Evolutionary conservation across 2,113 vertebrate species (phyloP).

Genomic region (Antigone vipio): DNA sequence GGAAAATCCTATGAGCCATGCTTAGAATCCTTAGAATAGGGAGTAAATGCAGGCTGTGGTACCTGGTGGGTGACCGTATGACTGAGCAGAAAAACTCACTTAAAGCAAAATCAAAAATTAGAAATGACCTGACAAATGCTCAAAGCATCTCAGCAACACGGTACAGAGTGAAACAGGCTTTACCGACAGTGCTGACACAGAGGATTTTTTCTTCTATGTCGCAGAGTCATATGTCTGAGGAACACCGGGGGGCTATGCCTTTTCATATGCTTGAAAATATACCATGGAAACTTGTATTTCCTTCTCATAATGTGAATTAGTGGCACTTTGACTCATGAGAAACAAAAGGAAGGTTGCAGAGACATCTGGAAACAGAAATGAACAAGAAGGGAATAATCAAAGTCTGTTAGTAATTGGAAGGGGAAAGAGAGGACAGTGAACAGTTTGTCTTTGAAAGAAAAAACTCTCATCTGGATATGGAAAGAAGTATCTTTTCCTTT

Average conservation of each 20-base stretch:
- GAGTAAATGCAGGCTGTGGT: fast-evolving
- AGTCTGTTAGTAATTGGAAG: background rate
- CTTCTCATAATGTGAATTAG: background rate
- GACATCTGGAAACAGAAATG: background rate
- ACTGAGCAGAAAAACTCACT: background rate
- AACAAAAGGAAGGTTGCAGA: background rate
- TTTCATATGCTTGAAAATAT: background rate
- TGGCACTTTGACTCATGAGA: background rate
- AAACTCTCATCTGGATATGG: background rate
- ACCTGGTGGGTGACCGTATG: background rate
- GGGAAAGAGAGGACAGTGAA: background rate
- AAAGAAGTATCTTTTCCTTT: background rate
- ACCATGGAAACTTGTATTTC: background rate
- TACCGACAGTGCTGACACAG: background rate
- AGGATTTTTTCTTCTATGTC: background rate
- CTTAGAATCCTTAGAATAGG: background rate
- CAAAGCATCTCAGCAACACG: background rate
- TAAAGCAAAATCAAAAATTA: background rate
- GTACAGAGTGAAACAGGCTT: background rate
- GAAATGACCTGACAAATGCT: background rate
- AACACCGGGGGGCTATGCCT: background rate
- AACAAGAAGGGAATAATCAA: background rate
- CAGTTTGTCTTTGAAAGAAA: background rate
- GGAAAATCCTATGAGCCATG: background rate
- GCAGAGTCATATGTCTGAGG: background rate